Evolutionary conservation across 2,113 vertebrate species (phyloP).

Genomic region (Dasyornis broadbenti): DNA sequence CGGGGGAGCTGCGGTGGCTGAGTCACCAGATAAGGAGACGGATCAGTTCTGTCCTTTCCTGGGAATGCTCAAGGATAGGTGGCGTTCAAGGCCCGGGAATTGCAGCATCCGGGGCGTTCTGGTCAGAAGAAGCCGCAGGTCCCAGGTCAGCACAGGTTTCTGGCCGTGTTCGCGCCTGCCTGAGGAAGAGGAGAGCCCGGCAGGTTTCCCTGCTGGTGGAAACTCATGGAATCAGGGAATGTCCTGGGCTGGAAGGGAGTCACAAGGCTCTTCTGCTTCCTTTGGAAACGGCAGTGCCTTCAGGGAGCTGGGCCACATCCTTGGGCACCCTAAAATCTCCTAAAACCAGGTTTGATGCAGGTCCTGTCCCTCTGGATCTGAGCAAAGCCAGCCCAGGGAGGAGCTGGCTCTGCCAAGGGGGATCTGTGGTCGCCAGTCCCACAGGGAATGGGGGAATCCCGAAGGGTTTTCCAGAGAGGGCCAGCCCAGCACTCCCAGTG

Average conservation of each 20-base stretch:
- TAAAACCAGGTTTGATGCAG: background rate
- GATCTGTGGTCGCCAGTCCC: background rate
- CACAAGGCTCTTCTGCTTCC: background rate
- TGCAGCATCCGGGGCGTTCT: background rate
- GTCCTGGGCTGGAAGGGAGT: background rate
- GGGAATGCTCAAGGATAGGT: background rate
- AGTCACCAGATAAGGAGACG: background rate
- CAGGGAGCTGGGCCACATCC: fast-evolving
- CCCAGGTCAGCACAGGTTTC: background rate
- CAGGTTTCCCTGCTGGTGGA: background rate
- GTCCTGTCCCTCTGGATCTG: background rate
- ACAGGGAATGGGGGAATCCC: no score
- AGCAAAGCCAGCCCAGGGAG: fast-evolving
- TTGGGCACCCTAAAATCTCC: background rate
- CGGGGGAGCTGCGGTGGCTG: background rate
- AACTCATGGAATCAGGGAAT: background rate
- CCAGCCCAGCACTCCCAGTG: background rate
- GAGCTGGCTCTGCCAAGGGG: no score
- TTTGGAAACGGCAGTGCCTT: fast-evolving
- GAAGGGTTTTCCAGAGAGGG: background rate
- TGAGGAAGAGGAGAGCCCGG: fast-evolving
- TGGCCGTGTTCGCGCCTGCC: background rate
- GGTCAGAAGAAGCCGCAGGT: background rate
- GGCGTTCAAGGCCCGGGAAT: background rate
- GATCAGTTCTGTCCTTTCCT: background rate